Conservation (phyloP, 2,888 invertebrate genomes). For the Cancer borealis region DNA sequence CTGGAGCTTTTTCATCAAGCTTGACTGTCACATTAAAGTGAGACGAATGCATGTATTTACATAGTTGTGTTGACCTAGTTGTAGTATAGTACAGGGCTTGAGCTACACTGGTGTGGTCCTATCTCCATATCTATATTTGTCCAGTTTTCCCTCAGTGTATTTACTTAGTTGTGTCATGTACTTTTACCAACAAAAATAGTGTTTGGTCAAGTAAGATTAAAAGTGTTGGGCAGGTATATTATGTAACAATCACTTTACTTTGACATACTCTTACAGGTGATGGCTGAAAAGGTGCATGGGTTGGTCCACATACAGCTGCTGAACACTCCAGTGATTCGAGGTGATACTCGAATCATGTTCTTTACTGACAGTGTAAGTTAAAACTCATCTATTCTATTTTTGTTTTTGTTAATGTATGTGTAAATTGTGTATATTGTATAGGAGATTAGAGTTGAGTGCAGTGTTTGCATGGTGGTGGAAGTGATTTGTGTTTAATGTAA, state of each 20-base stretch:
- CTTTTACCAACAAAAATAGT: too few relatives aligned
- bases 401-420: background rate
- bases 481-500: too few relatives aligned
- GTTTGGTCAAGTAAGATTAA: too few relatives aligned
- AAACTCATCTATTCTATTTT: background rate
- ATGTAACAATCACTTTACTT: background rate
- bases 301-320: slow-evolving; percentile 72
- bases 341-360: slow-evolving; percentile 76
- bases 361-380: slow-evolving; percentile 75
- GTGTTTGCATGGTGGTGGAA: background rate
- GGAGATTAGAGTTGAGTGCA: background rate
- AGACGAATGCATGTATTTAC: too few relatives aligned
- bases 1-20: too few relatives aligned
- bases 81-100: too few relatives aligned
- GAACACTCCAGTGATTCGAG: slow-evolving; percentile 70
- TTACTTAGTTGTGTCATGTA: background rate
- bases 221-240: background rate
- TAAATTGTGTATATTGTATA: background rate
- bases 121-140: too few relatives aligned
- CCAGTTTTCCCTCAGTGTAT: too few relatives aligned
- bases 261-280: slow-evolving; percentile 50
- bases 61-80: too few relatives aligned
- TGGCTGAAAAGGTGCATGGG: slow-evolving; percentile 60
- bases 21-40: too few relatives aligned
- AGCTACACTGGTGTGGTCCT: too few relatives aligned